Evolutionary conservation across 2,113 vertebrate species (phyloP), one percentile per base, ranked within the genome.

Genomic region (Callipepla squamata): DNA sequence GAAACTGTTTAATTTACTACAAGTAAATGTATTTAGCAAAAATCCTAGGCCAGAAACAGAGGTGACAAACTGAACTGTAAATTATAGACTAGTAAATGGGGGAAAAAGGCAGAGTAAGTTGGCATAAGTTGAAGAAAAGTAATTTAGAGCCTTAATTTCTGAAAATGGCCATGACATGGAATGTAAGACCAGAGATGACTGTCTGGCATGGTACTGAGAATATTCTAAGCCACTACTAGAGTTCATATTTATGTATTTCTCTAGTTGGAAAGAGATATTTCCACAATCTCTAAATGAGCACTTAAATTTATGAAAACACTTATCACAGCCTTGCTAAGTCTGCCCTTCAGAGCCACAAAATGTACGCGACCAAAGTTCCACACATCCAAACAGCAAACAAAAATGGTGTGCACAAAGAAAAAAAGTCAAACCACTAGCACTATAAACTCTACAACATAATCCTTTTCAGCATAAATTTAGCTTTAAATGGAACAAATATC

Each of bases 401-500:
- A 58, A 80, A 65, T 15, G 17, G 19, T 13, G 40, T 7, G 87
- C 45, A 44, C 23, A 85, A 89, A 78, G 92, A 16, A 63, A 62
- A 65, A 65, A 83, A 91, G 80, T 28, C 68, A 57, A 89, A 88
- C 73, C 84, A 95, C 83, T 42, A 79, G 15, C 38, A 47, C 47
- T 85, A 51, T 72, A 94, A 96, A 92, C 11, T 72, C 93, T 53
- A 82, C 18, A 77, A n/a, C 11, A 55, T 18, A 51, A 9, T 84
- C 90, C 95, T 92, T 89, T 93, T 40, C 38, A 59, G 47, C 47
- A 7, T 8, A 82, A 86, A 45, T n/a, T 79, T 77, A 84, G 84
- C 51, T 80, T 77, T 65, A 28, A 92, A 96, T 69, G 61, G 55
- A 96, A 93, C n/a, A 90, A 73, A 36, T 80, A 59, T 86, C 87